These are phyloP conservation scores for Lanistes nyassanus DNA, from an alignment of 1,140 invertebrate genomes.

Conservation along the genomic window DNA sequence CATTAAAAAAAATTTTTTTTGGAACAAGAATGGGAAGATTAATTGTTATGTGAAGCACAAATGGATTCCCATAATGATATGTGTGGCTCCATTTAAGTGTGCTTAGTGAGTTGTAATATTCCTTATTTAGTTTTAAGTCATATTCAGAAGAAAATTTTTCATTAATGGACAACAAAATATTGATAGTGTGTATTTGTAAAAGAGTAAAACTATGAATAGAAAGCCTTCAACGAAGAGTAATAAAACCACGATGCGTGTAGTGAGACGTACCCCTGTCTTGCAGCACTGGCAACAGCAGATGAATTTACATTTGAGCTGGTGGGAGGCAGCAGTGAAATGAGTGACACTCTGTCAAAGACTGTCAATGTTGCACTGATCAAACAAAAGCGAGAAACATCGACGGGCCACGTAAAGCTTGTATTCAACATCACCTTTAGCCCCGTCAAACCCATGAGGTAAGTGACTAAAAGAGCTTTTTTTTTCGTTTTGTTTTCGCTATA, in stretches of 20 bases:
- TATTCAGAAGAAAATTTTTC: no score
- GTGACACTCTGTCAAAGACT: slow-evolving; percentile 47
- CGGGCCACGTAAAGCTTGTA: slow-evolving; percentile 61
- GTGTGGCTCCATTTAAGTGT: no score
- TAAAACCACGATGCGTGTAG: no score
- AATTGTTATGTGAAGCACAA: no score
- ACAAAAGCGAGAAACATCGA: slow-evolving; percentile 52
- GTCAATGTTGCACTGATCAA: slow-evolving; percentile 54
- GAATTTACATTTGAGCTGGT: slow-evolving; percentile 59
- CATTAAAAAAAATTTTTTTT: no score
- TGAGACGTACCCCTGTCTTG: not conserved
- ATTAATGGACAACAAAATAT: no score
- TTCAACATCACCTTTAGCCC: slow-evolving; percentile 63
- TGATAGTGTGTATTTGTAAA: slow-evolving; percentile 1
- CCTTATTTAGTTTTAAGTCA: no score
- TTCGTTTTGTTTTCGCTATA: no score
- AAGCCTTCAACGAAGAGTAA: no score
- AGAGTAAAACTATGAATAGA: not conserved
- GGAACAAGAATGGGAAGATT: no score
- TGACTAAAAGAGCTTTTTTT: slow-evolving; percentile 7
- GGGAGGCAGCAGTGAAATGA: slow-evolving; percentile 45
- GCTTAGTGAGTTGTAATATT: no score
- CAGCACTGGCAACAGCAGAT: slow-evolving; percentile 57
- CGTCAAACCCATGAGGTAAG: slow-evolving; percentile 63
- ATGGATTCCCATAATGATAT: no score